Percentiles rank a stretch among this genome's conserved stretches.
phyloP scores from a whole-genome alignment of 92 coral and sea anemone species.

The Zoanthus sansibaricus region DNA sequence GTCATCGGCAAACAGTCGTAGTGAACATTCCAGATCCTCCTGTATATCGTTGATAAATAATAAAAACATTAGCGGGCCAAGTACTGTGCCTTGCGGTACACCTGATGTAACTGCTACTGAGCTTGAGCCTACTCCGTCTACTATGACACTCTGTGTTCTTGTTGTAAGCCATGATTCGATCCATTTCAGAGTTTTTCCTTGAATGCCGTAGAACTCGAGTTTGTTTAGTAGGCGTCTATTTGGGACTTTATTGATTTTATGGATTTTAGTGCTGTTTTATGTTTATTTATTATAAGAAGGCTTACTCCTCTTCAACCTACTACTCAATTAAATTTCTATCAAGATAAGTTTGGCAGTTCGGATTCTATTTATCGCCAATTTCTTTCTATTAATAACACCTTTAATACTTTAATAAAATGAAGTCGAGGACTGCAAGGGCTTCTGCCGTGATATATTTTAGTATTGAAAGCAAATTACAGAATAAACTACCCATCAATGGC shows the following conservation, averaged over 20 bases:
- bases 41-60: constrained; percentile 15
- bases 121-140: constrained; percentile 35
- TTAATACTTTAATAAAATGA: too few relatives aligned
- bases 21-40: constrained; percentile 47
- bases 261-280: too few relatives aligned
- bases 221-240: constrained; percentile 20
- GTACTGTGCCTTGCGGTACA: constrained; percentile 37
- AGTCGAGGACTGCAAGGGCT: too few relatives aligned
- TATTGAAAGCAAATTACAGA: too few relatives aligned
- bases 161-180: constrained; percentile 31
- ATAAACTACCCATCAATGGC: too few relatives aligned
- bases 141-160: constrained; percentile 34
- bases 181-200: constrained; percentile 20
- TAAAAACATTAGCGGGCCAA: constrained; percentile 24
- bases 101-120: constrained; percentile 40
- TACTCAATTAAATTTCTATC: too few relatives aligned
- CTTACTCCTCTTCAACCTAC: too few relatives aligned
- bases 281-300: too few relatives aligned
- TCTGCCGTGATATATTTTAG: too few relatives aligned
- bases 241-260: constrained; percentile 1
- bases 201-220: constrained; percentile 11
- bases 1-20: constrained; percentile 47
- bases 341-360: too few relatives aligned
- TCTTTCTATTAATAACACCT: too few relatives aligned
- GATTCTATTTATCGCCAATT: too few relatives aligned